Evolutionary conservation across 2,797 vertebrate species (phyloP), one percentile per base, ranked within the genome.

Genomic region (Epinephelus awoara): DNA sequence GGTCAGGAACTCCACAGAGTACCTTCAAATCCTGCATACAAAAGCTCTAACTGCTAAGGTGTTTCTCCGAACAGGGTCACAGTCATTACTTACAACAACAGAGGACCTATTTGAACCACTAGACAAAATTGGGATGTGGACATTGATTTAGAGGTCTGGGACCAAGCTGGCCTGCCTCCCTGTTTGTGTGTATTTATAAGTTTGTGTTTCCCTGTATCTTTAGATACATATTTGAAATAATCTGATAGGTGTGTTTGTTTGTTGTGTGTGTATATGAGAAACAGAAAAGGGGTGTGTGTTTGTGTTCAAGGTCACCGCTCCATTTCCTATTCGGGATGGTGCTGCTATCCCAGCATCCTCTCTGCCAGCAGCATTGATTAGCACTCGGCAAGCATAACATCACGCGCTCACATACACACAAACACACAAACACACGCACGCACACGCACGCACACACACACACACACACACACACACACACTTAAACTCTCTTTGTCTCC

Each of bases 281-380:
- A 74, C 52, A 82, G 69, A 75, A 62, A 67, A 58, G n/a, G 50
- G 7, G 47, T 78, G 70, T 75, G 50, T 55, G 59, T 76, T 87
- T 85, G 62, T 83, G 77, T 81, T 90, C 92, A 93, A 93, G 93
- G 93, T 94, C 92, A 91, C 50, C 18, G 25, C 82, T 90, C 88
- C 78, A 92, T 91, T 93, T 93, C 91, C 84, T 88, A 87, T 92
- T 91, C 67, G 79, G 77, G 88, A 88, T 89, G 79, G 71, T 83
- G 89, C 86, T 79, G 74, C 85, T 88, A 83, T 94, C 88, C 90
- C 82, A 89, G 89, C 91, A 92, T 90, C 90, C 93, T 90, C 83
- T 91, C 86, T 92, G 91, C 92, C 89, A 88, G 89, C 79, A 88
- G 89, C 93, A 93, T 93, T 92, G 92, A 94, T 94, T 94, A 93